phyloP scores from a whole-genome alignment of 2,797 vertebrate genomes.

The Eulemur coronatus region DNA sequence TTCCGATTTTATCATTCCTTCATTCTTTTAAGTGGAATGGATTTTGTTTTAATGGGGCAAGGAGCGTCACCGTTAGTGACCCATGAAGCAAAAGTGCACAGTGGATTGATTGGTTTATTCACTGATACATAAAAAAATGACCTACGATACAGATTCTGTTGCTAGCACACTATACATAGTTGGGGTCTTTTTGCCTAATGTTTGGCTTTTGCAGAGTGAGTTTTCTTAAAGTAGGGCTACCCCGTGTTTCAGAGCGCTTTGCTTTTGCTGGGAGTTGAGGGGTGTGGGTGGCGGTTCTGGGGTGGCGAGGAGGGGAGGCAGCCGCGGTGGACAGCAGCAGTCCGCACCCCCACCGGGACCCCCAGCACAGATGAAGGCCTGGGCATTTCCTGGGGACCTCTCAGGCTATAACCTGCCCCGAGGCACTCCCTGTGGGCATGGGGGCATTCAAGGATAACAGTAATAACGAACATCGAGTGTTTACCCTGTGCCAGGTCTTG shows the following conservation, averaged over 20 bases:
- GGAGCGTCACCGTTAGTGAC: not conserved
- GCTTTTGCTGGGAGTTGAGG: not conserved
- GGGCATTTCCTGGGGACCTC: not conserved
- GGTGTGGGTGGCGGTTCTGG: not conserved
- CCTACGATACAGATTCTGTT: not conserved
- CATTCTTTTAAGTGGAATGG: not conserved
- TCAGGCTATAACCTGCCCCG: not conserved
- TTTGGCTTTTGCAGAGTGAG: not conserved
- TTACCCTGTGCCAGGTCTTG: not conserved
- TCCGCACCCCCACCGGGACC: too few relatives aligned
- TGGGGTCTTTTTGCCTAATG: too few relatives aligned
- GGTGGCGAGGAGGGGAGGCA: not conserved
- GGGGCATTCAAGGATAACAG: not conserved
- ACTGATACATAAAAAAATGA: not conserved
- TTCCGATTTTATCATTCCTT: not conserved
- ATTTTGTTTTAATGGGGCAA: slow-evolving; percentile 42
- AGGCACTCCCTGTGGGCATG: not conserved
- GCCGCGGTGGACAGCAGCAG: fast-evolving
- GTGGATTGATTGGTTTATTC: slow-evolving; percentile 19
- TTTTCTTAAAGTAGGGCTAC: not conserved
- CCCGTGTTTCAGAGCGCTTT: not conserved
- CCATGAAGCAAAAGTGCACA: not conserved
- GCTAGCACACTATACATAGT: not conserved
- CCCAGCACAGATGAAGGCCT: not conserved
- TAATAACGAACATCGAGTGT: not conserved